Conservation (phyloP, 2,888 invertebrate species). For the Thecocarcelia acutangulata region DNA sequence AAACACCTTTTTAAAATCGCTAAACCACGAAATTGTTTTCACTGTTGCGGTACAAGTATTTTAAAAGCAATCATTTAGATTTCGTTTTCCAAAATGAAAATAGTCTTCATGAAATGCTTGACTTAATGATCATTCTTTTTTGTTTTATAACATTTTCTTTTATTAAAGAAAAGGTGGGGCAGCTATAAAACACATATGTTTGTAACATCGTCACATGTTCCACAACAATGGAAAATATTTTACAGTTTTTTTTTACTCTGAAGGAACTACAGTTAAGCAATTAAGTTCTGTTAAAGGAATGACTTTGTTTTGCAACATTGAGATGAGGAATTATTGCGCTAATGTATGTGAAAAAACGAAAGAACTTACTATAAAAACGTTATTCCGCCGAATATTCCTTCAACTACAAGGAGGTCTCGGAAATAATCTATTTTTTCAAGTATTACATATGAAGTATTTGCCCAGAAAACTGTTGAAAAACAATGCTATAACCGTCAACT, state of each 20-base stretch:
- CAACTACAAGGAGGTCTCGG: no score
- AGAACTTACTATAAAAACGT: no score
- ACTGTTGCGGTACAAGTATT: neutral
- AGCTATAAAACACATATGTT: constrained; percentile 3
- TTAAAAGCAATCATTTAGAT: constrained; percentile 25
- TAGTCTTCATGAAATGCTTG: constrained; percentile 53
- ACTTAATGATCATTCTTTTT: constrained; percentile 45
- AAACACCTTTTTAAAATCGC: no score
- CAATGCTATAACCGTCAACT: no score
- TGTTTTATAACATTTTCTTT: constrained; percentile 10
- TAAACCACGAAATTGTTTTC: no score
- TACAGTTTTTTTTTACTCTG: neutral
- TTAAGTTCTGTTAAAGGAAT: neutral
- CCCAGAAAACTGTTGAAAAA: no score
- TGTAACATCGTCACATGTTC: constrained; percentile 6
- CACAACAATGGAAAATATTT: neutral
- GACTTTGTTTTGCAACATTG: no score
- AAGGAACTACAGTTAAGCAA: neutral
- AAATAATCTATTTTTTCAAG: no score
- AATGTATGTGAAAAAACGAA: no score
- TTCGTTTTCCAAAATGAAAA: constrained; percentile 16
- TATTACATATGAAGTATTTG: no score
- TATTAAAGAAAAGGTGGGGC: constrained; percentile 34
- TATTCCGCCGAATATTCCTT: no score
- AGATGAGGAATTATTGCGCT: no score